Evolutionary conservation across 2,888 invertebrate species (phyloP), one percentile per base, ranked within the genome.

Genomic region (Drosophila siamana): DNA sequence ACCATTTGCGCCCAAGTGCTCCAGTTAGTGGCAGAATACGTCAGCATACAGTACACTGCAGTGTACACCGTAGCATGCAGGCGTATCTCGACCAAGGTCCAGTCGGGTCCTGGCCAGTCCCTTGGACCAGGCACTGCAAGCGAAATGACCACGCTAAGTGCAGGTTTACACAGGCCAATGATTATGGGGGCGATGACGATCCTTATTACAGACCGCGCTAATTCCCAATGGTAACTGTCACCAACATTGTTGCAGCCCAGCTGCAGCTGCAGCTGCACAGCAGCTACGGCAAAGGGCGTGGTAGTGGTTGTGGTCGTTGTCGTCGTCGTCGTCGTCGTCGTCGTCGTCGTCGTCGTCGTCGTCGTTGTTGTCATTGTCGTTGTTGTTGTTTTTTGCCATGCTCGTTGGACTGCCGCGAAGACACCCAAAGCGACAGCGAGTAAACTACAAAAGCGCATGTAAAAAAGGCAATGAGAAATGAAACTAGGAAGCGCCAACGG

Each of bases 111-210:
- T 4, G 30, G 11, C 33, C 16, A 15, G 16, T 30, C 69, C 51
- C 30, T 43, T 43, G 22, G 54, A 28, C 43, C 33, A 28, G 6
- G 41, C 57, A 44, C 57, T 67, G 75, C 64, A 74, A 69, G 75
- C 77, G 76, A 81, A 89, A 89, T 89, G 90, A 89, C 88, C 89
- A 87, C 80, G 79, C 77, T 90, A 89, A 89, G 89, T 89, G 89
- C 89, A 85, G 86, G 89, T 87, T 89, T 86, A 88, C 89, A 81
- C 87, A 86, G 82, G 85, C 89, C 86, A 88, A 86, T 88, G 87
- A 86, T 86, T 87, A 87, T 84, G 77, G 74, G 74, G 82, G 88
- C 68, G 80, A 69, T 67, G 80, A 56, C 73, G 78, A 85, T 88
- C 86, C 85, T 86, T 86, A 86, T 86, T 88, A 86, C 74, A 86